phyloP scores from a whole-genome alignment of 2,888 invertebrate genomes.

The Notocelia uddmanniana region DNA sequence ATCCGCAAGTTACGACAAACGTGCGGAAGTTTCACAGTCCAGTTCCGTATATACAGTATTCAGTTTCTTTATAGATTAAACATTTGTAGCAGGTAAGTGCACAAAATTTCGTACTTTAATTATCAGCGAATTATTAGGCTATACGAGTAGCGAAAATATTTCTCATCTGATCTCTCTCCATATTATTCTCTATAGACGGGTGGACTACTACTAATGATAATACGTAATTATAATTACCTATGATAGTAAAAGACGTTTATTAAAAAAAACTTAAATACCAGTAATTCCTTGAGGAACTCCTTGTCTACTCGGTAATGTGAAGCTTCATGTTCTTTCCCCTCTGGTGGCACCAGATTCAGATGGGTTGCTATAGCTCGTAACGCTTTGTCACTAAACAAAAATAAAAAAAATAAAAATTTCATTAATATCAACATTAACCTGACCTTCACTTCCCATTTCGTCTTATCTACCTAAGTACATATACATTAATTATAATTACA shows the following conservation, averaged over 20 bases:
- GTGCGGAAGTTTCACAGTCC: not conserved
- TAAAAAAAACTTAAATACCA: conserved; percentile 84
- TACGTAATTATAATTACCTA: too few species aligned
- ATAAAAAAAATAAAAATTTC: not conserved
- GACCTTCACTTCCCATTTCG: not conserved
- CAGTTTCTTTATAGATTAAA: not conserved
- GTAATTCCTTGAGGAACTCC: conserved; percentile 92
- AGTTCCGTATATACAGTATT: not conserved
- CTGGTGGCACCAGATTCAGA: conserved; percentile 93
- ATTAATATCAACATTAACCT: not conserved
- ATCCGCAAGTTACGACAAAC: not conserved
- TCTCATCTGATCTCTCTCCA: not conserved
- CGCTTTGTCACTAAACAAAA: conserved; percentile 86
- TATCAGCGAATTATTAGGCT: not conserved
- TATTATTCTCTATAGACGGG: not conserved
- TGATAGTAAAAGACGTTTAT: too few species aligned
- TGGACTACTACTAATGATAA: not conserved
- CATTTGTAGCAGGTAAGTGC: not conserved
- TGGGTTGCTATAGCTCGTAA: conserved; percentile 94
- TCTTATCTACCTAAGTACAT: not conserved
- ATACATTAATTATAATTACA: not conserved
- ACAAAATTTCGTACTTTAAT: not conserved
- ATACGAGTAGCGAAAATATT: not conserved
- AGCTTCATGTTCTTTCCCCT: conserved; percentile 88
- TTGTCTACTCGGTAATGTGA: conserved; percentile 93